phyloP scores from a whole-genome alignment of 2,113 vertebrate species.

The Tringa solitaria region DNA sequence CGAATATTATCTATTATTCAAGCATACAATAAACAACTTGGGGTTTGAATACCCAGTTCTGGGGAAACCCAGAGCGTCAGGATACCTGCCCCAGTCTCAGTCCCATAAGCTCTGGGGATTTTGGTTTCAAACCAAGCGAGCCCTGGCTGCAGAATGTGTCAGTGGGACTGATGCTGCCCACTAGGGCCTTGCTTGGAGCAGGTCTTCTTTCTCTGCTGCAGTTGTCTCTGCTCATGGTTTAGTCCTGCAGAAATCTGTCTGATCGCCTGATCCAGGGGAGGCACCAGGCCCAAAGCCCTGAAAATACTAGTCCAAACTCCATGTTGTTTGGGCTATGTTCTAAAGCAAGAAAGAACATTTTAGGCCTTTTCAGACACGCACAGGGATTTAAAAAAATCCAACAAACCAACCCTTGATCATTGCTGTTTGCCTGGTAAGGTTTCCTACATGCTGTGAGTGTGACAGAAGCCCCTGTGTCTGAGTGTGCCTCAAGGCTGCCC shows the following conservation, averaged over 20 bases:
- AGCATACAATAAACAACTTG: not conserved
- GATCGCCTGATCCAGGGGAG: not conserved
- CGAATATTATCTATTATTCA: not conserved
- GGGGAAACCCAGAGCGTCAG: not conserved
- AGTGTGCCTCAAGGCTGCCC: not conserved
- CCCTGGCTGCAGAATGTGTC: not conserved
- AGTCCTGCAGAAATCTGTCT: not conserved
- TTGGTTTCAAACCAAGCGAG: not conserved
- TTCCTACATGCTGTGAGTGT: not conserved
- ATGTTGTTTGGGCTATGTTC: fast-evolving
- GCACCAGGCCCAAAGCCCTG: not conserved
- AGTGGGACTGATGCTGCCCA: not conserved
- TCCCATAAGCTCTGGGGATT: not conserved
- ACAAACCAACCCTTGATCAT: not conserved
- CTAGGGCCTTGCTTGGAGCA: not conserved
- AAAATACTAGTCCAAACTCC: not conserved
- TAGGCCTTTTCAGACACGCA: not conserved
- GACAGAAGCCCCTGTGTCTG: fast-evolving
- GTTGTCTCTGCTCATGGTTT: not conserved
- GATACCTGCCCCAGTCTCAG: not conserved
- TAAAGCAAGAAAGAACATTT: not conserved
- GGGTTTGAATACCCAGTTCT: not conserved
- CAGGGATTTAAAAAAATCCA: not conserved
- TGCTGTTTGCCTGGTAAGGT: not conserved
- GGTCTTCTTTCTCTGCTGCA: not conserved